Percentiles rank a stretch among this genome's conserved stretches.
These are phyloP conservation scores for Metallyticus violacea DNA, from an alignment of 2,888 invertebrate genomes.

Conservation along the genomic window DNA sequence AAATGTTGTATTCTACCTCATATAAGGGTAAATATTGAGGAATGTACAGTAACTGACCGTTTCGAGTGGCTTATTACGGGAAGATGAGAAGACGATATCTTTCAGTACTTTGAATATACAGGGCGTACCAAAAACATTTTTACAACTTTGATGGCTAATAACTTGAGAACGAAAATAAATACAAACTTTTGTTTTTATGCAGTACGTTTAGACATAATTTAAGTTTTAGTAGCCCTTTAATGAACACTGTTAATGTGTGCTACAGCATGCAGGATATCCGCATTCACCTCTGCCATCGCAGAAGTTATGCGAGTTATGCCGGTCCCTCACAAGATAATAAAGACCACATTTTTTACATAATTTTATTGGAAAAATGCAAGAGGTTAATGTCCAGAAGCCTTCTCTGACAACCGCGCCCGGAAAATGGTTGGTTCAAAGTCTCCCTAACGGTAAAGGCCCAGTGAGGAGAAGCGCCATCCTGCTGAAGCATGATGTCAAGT, in stretches of 20 bases:
- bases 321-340: not conserved
- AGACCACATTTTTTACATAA: not conserved
- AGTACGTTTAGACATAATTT: not conserved
- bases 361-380: not conserved
- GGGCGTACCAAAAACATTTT: not conserved
- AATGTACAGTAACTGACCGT: too few relatives aligned
- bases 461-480: not conserved
- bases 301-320: not conserved
- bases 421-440: not conserved
- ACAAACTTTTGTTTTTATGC: not conserved
- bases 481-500: not conserved
- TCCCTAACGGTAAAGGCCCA: not conserved
- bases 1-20: too few relatives aligned
- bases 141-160: not conserved
- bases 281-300: not conserved
- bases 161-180: not conserved
- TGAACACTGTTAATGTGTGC: not conserved
- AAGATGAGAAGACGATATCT: too few relatives aligned
- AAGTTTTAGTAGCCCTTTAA: not conserved
- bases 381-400: not conserved
- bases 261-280: not conserved
- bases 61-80: too few relatives aligned
- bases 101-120: too few relatives aligned
- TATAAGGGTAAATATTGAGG: too few relatives aligned
- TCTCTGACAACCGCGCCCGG: not conserved